Conservation (phyloP, 2,113 vertebrate species). For the Xyrauchen texanus region DNA sequence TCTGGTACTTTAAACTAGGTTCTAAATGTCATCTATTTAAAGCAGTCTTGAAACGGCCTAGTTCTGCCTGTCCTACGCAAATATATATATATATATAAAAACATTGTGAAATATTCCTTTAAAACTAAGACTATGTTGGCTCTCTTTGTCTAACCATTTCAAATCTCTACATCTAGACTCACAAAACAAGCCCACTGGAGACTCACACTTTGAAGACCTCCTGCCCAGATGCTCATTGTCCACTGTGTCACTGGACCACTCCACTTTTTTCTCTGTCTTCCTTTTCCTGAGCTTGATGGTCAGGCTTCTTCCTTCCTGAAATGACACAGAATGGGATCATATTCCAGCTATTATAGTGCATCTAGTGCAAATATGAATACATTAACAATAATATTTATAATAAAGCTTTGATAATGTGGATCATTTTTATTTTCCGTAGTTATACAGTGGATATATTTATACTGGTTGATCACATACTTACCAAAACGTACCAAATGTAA, state of each 20-base stretch:
- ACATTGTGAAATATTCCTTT: neutral
- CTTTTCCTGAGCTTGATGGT: conserved; percentile 90
- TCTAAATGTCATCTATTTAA: conserved; percentile 18
- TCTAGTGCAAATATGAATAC: too few relatives aligned
- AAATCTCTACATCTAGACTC: neutral
- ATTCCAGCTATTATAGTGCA: too few relatives aligned
- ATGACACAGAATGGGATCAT: neutral
- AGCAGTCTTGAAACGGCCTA: neutral
- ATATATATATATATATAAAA: neutral
- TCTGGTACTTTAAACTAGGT: neutral
- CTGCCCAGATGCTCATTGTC: conserved; percentile 91
- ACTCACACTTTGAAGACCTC: conserved; percentile 91
- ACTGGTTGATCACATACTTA: too few relatives aligned
- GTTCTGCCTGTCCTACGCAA: neutral
- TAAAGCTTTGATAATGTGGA: too few relatives aligned
- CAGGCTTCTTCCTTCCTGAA: conserved; percentile 86
- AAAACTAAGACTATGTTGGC: neutral
- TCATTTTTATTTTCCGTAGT: too few relatives aligned
- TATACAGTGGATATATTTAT: too few relatives aligned
- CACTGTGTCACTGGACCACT: conserved; percentile 91
- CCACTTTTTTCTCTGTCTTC: conserved; percentile 92
- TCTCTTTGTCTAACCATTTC: neutral
- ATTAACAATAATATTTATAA: too few relatives aligned
- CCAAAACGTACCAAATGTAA: too few relatives aligned
- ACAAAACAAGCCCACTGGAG: neutral